Evolutionary conservation across 2,113 vertebrate species (phyloP).

Genomic region (Pterocles gutturalis): DNA sequence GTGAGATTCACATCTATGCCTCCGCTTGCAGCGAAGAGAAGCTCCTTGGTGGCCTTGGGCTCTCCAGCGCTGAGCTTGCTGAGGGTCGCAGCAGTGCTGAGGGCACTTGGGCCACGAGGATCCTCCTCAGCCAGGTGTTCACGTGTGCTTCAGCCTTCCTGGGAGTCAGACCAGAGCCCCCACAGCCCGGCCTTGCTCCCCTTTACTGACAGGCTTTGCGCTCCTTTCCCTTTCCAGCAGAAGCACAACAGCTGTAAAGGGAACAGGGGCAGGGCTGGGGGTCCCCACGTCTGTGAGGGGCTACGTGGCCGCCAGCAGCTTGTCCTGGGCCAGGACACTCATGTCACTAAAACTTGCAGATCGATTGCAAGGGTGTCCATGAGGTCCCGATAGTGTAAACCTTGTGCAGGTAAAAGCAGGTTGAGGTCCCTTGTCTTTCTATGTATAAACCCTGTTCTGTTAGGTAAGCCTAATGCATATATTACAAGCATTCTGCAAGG

Average conservation of each 20-base stretch:
- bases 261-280: rapidly evolving
- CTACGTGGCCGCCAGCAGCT: not conserved
- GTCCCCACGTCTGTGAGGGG: rapidly evolving
- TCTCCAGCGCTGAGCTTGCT: not conserved
- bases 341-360: not conserved
- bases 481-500: not conserved
- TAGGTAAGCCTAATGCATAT: not conserved
- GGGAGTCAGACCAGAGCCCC: rapidly evolving
- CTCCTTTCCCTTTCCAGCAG: not conserved
- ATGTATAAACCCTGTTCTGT: not conserved
- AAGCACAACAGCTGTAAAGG: not conserved
- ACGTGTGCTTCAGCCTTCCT: rapidly evolving
- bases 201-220: not conserved
- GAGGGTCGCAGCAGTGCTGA: rapidly evolving
- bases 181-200: rapidly evolving
- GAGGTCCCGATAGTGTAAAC: not conserved
- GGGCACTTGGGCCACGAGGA: rapidly evolving
- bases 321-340: not conserved
- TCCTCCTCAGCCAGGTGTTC: rapidly evolving
- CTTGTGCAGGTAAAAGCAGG: not conserved
- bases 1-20: not conserved
- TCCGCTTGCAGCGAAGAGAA: rapidly evolving
- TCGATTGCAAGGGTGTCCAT: not conserved
- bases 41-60: not conserved
- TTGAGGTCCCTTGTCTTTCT: not conserved